These are phyloP conservation scores for Oxycera nigricornis DNA, from an alignment of 2,888 invertebrate genomes.

Conservation along the genomic window DNA sequence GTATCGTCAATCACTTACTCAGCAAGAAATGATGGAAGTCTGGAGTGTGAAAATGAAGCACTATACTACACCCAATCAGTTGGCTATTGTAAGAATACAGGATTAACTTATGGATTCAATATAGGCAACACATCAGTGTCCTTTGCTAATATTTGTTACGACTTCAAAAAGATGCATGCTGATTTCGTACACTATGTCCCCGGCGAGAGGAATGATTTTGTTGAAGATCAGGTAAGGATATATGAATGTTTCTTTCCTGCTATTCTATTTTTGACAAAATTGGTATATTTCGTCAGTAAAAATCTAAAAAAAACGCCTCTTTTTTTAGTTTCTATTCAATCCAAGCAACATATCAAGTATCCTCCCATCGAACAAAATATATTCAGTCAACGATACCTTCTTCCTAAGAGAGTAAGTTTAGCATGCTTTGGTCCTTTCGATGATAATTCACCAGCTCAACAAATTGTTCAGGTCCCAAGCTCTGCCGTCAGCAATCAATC, in stretches of 20 bases:
- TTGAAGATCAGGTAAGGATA: slow-evolving; percentile 15
- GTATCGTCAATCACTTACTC: not conserved
- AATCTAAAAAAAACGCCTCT: too few species aligned
- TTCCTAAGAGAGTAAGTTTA: slow-evolving; percentile 8
- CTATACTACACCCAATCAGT: slow-evolving; percentile 5
- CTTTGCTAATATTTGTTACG: not conserved
- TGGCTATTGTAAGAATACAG: slow-evolving; percentile 13
- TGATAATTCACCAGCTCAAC: too few species aligned
- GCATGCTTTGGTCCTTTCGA: too few species aligned
- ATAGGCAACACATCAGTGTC: not conserved
- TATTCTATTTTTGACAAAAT: too few species aligned
- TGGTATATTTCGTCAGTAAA: too few species aligned
- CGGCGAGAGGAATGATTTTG: not conserved
- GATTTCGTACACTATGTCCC: slow-evolving; percentile 15
- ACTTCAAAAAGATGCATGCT: not conserved
- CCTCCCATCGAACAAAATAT: not conserved
- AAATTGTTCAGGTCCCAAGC: not conserved
- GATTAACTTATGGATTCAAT: slow-evolving; percentile 10
- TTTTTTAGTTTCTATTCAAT: slow-evolving; percentile 5
- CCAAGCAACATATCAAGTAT: not conserved
- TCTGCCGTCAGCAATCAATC: not conserved
- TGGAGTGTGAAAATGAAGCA: not conserved
- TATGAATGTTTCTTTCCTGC: too few species aligned
- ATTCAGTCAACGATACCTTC: not conserved
- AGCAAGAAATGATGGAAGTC: slow-evolving; percentile 1